Conservation (phyloP, 2,797 vertebrate genomes). For the Mus spretus region DNA sequence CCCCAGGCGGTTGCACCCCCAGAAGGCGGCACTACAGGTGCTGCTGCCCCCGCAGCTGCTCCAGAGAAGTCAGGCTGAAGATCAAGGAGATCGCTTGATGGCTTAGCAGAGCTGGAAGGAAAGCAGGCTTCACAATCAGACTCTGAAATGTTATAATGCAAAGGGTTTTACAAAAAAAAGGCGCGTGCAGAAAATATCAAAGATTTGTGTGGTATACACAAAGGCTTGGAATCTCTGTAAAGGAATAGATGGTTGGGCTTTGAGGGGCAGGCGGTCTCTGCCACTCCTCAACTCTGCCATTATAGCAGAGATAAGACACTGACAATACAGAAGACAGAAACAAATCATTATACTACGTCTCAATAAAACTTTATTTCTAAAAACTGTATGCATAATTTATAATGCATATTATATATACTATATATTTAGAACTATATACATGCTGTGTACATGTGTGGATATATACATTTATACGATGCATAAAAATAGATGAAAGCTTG, state of each 20-base stretch:
- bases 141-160: background rate
- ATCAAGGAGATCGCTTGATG: slow-evolving; percentile 95
- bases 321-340: background rate
- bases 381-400: background rate
- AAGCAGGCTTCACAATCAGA: slow-evolving; percentile 2
- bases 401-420: background rate
- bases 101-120: slow-evolving; percentile 91
- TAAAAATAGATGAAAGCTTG: background rate
- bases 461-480: background rate
- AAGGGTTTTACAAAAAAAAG: background rate
- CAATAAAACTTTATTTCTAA: slow-evolving; percentile 60
- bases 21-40: slow-evolving; percentile 87
- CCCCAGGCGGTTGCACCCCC: slow-evolving; percentile 94
- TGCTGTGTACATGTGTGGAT: background rate
- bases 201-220: background rate
- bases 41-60: slow-evolving; percentile 87
- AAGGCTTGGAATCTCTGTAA: background rate
- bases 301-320: background rate
- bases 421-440: background rate
- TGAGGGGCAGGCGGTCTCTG: background rate
- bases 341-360: background rate
- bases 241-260: slow-evolving; percentile 5
- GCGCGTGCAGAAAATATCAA: background rate
- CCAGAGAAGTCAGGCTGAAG: slow-evolving; percentile 95
- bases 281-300: background rate